Evolutionary conservation across 2,888 invertebrate species (phyloP).

Genomic region (Cephus spinipes): DNA sequence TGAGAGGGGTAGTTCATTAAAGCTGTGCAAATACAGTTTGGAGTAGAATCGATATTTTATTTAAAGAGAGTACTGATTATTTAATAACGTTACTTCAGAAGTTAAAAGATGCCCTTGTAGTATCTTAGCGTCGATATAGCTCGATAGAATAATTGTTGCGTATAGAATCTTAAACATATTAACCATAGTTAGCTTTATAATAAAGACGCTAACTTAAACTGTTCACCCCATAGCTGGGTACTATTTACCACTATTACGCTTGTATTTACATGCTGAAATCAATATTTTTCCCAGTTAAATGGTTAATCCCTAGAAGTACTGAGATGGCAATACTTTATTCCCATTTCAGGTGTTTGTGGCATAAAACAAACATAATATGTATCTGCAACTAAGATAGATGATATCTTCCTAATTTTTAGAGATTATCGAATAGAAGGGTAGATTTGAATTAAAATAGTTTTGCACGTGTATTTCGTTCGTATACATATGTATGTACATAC

Average conservation of each 20-base stretch:
- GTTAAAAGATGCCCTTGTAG: conserved; percentile 47
- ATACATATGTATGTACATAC: too few species aligned
- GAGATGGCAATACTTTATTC: background rate
- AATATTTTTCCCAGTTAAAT: conserved; percentile 32
- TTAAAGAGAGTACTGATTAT: background rate
- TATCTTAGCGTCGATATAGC: conserved; percentile 37
- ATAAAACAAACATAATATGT: too few species aligned
- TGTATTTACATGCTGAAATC: conserved; percentile 29
- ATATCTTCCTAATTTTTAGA: too few species aligned
- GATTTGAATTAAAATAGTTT: too few species aligned
- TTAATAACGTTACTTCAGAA: conserved; percentile 37
- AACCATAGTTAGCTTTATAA: conserved; percentile 27
- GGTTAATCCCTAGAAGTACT: background rate
- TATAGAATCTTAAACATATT: conserved; percentile 21
- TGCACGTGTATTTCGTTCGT: too few species aligned
- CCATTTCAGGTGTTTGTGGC: too few species aligned
- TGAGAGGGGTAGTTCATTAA: background rate
- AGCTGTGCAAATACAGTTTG: background rate
- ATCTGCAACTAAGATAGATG: too few species aligned
- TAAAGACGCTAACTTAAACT: conserved; percentile 13
- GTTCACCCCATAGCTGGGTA: conserved; percentile 29
- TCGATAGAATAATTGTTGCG: conserved; percentile 20
- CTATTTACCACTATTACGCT: conserved; percentile 27
- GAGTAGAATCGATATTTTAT: background rate
- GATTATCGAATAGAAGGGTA: too few species aligned